Conservation (phyloP, 2,888 invertebrate genomes). For the Antheraea yamamai region DNA sequence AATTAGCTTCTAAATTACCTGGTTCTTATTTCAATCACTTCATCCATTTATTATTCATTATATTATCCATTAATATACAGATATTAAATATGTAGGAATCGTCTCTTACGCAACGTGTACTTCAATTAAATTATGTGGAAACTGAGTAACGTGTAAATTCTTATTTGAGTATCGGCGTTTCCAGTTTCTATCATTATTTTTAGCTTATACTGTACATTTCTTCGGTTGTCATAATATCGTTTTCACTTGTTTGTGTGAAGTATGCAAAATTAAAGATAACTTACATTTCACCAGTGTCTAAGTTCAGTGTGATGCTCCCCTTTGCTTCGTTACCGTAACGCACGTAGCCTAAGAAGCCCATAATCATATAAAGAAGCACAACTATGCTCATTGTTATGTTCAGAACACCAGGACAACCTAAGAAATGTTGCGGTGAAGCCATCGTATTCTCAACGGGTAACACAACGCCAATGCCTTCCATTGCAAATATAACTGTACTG, state of each 20-base stretch:
- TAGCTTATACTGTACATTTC: not conserved
- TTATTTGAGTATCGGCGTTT: not conserved
- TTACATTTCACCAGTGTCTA: conserved; percentile 86
- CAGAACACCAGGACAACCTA: conserved; percentile 92
- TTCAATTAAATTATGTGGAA: not conserved
- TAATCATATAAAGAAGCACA: conserved; percentile 88
- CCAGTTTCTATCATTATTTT: not conserved
- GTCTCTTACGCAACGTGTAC: not conserved
- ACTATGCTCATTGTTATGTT: conserved; percentile 94
- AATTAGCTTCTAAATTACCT: no score
- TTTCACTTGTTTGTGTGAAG: not conserved
- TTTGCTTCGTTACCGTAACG: conserved; percentile 87
- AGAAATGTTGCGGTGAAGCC: conserved; percentile 90
- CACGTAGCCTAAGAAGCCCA: conserved; percentile 95
- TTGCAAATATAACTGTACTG: conserved; percentile 97
- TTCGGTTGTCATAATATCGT: not conserved
- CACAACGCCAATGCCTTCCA: conserved; percentile 97
- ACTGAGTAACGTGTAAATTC: not conserved
- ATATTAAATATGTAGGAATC: no score
- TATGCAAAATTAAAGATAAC: conserved; percentile 44
- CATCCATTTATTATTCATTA: no score
- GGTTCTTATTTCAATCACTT: no score
- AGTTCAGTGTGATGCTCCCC: conserved; percentile 92
- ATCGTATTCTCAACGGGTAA: conserved; percentile 96
- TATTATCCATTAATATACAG: no score